phyloP scores from a whole-genome alignment of 2,113 vertebrate species.

The Philantomba maxwellii region DNA sequence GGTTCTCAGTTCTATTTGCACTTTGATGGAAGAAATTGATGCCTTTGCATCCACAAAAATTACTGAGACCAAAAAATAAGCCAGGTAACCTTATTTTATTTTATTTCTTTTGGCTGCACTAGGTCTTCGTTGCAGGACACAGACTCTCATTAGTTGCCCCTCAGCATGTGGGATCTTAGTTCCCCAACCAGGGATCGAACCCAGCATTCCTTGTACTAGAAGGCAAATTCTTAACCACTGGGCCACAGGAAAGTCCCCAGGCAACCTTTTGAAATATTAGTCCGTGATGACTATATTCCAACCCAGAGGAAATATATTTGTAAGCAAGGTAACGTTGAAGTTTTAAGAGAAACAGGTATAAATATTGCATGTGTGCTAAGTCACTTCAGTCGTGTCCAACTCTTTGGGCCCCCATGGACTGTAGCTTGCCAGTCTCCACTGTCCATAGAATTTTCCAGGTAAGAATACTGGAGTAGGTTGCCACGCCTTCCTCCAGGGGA shows the following conservation, averaged over 20 bases:
- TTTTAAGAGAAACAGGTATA: background rate
- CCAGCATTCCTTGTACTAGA: background rate
- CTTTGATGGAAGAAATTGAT: background rate
- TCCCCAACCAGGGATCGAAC: background rate
- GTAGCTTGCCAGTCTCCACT: background rate
- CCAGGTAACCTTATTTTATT: background rate
- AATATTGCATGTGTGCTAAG: rapidly evolving
- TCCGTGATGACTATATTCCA: background rate
- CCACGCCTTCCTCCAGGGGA: background rate
- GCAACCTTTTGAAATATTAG: background rate
- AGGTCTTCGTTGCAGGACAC: background rate
- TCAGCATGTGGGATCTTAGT: background rate
- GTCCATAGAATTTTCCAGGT: background rate
- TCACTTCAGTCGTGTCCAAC: background rate
- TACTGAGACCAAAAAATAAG: background rate
- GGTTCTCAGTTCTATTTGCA: background rate
- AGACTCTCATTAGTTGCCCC: background rate
- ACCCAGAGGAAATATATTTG: background rate
- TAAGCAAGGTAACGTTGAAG: background rate
- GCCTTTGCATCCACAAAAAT: background rate
- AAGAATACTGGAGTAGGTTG: background rate
- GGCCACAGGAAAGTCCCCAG: background rate
- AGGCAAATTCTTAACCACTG: background rate
- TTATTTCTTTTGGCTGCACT: background rate
- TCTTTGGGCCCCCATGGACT: background rate